Conservation (phyloP, 2,113 vertebrate species). For the Notothenia coriiceps region DNA sequence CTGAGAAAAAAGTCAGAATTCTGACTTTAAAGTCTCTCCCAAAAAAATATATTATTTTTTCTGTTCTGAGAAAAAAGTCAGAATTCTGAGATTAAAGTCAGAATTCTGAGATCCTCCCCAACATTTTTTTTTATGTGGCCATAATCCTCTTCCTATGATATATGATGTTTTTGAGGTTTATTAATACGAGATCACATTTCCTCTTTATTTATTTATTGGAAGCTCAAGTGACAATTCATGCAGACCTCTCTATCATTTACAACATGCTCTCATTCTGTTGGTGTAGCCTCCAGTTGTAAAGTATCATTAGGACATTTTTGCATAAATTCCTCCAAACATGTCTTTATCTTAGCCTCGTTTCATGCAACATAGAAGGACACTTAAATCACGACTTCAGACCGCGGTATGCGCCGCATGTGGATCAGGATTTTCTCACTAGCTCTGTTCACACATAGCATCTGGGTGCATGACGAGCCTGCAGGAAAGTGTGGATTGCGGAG, state of each 20-base stretch:
- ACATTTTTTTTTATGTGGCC: too few species aligned
- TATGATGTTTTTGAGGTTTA: conserved; percentile 2
- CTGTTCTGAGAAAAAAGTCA: too few species aligned
- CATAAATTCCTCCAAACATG: conserved; percentile 11
- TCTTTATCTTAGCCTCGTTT: conserved; percentile 5
- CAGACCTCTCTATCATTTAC: background rate
- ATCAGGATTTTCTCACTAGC: conserved; percentile 48
- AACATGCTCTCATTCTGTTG: background rate
- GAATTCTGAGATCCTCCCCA: too few species aligned
- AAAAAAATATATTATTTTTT: too few species aligned
- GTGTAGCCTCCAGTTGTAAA: too few species aligned
- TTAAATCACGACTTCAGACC: conserved; percentile 36
- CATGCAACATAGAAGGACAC: background rate
- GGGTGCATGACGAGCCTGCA: conserved; percentile 66
- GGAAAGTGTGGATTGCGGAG: conserved; percentile 69
- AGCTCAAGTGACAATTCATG: background rate
- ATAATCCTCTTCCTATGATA: background rate
- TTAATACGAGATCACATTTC: background rate
- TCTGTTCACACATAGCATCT: conserved; percentile 66
- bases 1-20: too few species aligned
- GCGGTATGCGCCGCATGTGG: conserved; percentile 33
- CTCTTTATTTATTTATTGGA: background rate
- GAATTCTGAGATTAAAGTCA: too few species aligned
- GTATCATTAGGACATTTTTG: background rate
- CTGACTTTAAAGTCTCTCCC: too few species aligned